Evolutionary conservation across 2,888 invertebrate genomes (phyloP), one percentile per base, ranked within the genome.

Genomic region (Eupithecia abbreviata): DNA sequence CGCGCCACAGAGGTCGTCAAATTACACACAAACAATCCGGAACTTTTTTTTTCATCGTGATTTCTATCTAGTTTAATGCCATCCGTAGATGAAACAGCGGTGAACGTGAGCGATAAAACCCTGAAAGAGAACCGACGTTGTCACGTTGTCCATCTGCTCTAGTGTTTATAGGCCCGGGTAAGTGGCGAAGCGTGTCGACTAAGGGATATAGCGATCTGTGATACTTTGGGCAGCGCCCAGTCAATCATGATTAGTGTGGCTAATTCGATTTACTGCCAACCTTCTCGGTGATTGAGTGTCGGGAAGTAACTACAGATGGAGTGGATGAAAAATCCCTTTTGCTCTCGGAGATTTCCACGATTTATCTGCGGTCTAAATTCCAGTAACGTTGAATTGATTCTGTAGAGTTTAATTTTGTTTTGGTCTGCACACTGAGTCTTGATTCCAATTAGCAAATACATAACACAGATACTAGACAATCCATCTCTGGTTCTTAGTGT

Each of bases 121-220:
- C 75, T 78, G 80, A 72, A 75, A 78, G 79, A 75, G 73, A 73
- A 74, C 67, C 72, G 47, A 69, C 74, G 67, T 73, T 62, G 74
- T 74, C 73, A 80, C 79, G 71, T 71, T 71, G 71, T 74, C 73
- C 70, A 70, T 80, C 71, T 72, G 77, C 67, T 74, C 77, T 77
- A 71, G 76, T 51, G 73, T 79, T 80, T 79, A 78, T 77, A 70
- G 75, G 72, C 62, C 62, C 30, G 72, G 67, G 72, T 77, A 75
- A 80, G 79, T 75, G 80, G 76, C 65, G 74, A 78, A 75, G 58
- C 79, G 49, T 82, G 79, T 82, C 75, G 78, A 73, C 77, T 74
- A 72, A 73, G 67, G 78, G 74, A 78, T 76, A 74, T 71, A 65
- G 47, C 18, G 71, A 68, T 72, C 78, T 75, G 41, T 67, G 67